Evolutionary conservation across 92 coral and sea anemone species (phyloP).

Genomic region (Umimayanthus chanpuru): DNA sequence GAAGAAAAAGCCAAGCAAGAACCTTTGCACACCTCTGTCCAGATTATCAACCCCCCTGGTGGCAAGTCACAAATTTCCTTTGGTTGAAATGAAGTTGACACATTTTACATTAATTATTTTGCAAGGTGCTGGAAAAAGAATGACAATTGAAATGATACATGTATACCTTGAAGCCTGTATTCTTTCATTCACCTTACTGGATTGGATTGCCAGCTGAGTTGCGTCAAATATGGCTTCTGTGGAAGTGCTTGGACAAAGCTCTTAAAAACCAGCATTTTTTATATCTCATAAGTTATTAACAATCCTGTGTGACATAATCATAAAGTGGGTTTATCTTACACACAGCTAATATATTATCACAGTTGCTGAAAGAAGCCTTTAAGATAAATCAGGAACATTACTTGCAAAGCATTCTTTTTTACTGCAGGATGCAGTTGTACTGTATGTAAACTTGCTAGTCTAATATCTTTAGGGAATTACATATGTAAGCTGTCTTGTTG

Average conservation of each 20-base stretch:
- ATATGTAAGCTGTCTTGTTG: not conserved
- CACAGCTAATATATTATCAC: not conserved
- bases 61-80: conserved; percentile 85
- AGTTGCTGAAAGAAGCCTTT: not conserved
- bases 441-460: not conserved
- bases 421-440: not conserved
- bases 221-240: not conserved
- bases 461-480: not conserved
- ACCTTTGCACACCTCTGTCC: conserved; percentile 68
- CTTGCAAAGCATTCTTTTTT: not conserved
- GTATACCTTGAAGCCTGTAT: not conserved
- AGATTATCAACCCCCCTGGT: conserved; percentile 90
- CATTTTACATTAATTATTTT: not conserved
- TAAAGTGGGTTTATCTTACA: not conserved
- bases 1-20: conserved; percentile 8
- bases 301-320: not conserved
- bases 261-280: not conserved
- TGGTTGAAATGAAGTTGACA: conserved; percentile 57
- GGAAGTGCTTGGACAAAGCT: not conserved
- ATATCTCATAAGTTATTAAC: not conserved
- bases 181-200: not conserved
- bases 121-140: not conserved
- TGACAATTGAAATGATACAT: not conserved
- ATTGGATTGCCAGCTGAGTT: not conserved
- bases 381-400: not conserved